These are phyloP conservation scores for Meleagris gallopavo DNA, from an alignment of 2,113 vertebrate genomes.

Conservation along the genomic window DNA sequence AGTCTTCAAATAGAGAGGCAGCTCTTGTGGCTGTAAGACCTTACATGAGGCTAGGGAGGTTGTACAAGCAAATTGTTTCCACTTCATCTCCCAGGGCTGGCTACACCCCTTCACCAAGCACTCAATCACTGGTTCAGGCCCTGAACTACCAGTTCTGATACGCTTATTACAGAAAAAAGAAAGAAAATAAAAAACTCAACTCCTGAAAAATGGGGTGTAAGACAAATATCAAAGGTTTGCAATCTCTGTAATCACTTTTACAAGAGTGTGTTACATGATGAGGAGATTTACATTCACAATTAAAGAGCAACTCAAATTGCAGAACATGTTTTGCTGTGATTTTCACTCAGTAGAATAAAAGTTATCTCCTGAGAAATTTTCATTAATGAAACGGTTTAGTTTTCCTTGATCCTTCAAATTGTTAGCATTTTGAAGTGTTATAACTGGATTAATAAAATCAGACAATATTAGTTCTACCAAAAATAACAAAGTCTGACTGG, in stretches of 20 bases:
- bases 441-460: background rate
- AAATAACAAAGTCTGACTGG: background rate
- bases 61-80: too few relatives aligned
- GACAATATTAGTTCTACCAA: background rate
- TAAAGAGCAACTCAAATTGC: background rate
- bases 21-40: too few relatives aligned
- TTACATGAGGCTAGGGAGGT: too few relatives aligned
- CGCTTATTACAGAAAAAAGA: background rate
- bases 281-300: background rate
- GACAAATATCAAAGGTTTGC: background rate
- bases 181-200: background rate
- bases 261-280: accelerated
- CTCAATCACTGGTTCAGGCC: too few relatives aligned
- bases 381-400: background rate
- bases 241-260: background rate
- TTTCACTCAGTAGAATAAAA: background rate
- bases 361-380: background rate
- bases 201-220: background rate
- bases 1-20: too few relatives aligned
- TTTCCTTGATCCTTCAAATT: background rate
- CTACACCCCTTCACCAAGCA: too few relatives aligned
- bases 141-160: too few relatives aligned
- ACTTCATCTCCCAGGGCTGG: too few relatives aligned
- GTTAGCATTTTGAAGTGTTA: background rate
- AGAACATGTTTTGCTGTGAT: background rate